Evolutionary conservation across 2,797 vertebrate genomes (phyloP), one percentile per base, ranked within the genome.

Genomic region (Labeo calbasu): DNA sequence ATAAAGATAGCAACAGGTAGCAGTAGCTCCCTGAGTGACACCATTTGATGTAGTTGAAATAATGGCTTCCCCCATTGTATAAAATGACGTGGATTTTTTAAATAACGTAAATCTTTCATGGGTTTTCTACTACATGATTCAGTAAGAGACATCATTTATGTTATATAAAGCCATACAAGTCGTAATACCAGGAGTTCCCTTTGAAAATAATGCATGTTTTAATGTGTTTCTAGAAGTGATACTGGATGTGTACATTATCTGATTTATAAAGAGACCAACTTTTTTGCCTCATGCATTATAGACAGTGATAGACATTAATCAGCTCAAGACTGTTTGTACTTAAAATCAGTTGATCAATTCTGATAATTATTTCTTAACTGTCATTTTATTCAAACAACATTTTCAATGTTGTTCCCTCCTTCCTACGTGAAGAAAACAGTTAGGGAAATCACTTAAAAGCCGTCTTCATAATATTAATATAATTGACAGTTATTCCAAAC

Each of bases 311-410:
- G 14, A 28, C 23, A n/a, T n/a, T n/a, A 75, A 53, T 57, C 11
- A 40, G 32, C 55, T 75, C 6, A 11, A 36, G 28, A 36, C 17
- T 13, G 50, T 36, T 36, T 13, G 12, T 75, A 51, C 57, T 75
- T 76, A 23, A 57, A 76, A 12, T 40, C 55, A 25, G 46, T 28
- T 61, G 14, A 63, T 77, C 23, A 19, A 61, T 77, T 63, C n/a
- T 63, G 21, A 77, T n/a, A 61, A 23, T 25, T 61, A 23, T 61
- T 3, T 23, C 40, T 6, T 25, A 11, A 61, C 6, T 46, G 55
- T 43, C 53, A 36, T 36, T 36, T 36, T 36, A 36, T 36, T 36
- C 32, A 36, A 46, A 77, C 73, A 40, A 12, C 55, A 61, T 25
- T 77, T 61, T 46, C 48, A 77, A 77, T 6, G 46, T 25, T 17